Evolutionary conservation across 2,113 vertebrate species (phyloP), one percentile per base, ranked within the genome.

Genomic region (Ornithorhynchus anatinus): DNA sequence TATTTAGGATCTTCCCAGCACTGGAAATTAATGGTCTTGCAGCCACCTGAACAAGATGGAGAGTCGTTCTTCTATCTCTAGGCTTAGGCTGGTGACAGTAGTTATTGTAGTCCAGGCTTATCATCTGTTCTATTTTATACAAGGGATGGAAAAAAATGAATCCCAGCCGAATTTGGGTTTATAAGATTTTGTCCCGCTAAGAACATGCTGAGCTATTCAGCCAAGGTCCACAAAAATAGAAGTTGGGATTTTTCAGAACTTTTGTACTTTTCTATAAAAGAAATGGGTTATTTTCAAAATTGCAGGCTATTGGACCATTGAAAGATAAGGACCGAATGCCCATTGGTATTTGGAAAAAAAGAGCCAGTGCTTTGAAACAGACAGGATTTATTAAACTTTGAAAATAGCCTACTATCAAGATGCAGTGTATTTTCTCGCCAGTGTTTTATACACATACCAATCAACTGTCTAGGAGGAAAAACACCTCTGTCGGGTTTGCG

Each of bases 351-450:
- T 75, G 31, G 9, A 12, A 54, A n/a, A n/a, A 58, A 69, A 45
- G 9, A 69, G 33, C 2, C 4, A 10, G 39, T 47, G 50, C 11
- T 20, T 65, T 10, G 8, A 50, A 61, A 35, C 42, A 53, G 43
- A 15, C 42, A 40, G 42, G 1, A 12, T 59, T n/a, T 35, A 43
- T 22, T 61, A n/a, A 74, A 17, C 16, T 72, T 77, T 59, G 29
- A 52, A 62, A 71, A 36, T 72, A 53, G 7, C 14, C 69, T 36
- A 53, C n/a, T n/a, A n/a, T n/a, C n/a, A n/a, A n/a, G n/a, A n/a
- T n/a, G n/a, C n/a, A n/a, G n/a, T n/a, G n/a, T n/a, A n/a, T n/a
- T n/a, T n/a, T n/a, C n/a, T n/a, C n/a, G n/a, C n/a, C n/a, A n/a
- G n/a, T n/a, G n/a, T n/a, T n/a, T n/a, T n/a, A n/a, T n/a, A n/a